Percentiles rank a stretch among this genome's conserved stretches.
Conservation (phyloP, 2,888 invertebrate genomes). For the Volucella zonaria region DNA sequence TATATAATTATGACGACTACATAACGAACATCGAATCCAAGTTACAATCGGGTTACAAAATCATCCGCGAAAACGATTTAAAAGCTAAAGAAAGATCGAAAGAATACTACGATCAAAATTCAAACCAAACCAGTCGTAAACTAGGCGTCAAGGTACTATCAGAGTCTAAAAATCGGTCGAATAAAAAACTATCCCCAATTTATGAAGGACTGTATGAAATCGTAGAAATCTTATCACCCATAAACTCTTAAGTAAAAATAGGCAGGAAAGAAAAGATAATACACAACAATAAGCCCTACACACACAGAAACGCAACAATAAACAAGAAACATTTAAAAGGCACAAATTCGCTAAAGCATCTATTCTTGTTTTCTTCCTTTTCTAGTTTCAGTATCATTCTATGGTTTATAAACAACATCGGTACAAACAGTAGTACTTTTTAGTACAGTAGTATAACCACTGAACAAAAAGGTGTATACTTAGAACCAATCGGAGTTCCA, state of each 20-base stretch:
- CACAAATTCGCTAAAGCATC: no score
- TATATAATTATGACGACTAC: not conserved
- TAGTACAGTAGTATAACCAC: not conserved
- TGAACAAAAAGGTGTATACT: slow-evolving; percentile 24
- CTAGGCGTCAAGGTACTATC: not conserved
- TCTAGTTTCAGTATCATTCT: no score
- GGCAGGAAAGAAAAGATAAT: slow-evolving; percentile 6
- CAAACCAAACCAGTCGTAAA: not conserved
- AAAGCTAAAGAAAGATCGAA: slow-evolving; percentile 1
- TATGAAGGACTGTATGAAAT: no score
- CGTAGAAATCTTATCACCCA: slow-evolving; percentile 8
- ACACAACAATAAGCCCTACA: not conserved
- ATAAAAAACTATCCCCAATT: no score
- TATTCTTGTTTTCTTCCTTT: no score
- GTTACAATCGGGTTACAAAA: slow-evolving; percentile 5
- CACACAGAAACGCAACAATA: not conserved
- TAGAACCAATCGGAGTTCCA: slow-evolving; percentile 12
- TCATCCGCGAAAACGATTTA: slow-evolving; percentile 9
- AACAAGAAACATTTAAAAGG: no score
- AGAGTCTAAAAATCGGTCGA: no score
- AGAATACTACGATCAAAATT: not conserved
- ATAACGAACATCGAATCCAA: no score
- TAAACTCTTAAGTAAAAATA: slow-evolving; percentile 14
- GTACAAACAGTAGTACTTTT: no score
- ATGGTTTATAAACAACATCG: no score